Percentiles rank a stretch among this genome's conserved stretches.
Evolutionary conservation across 2,113 vertebrate species (phyloP).

Genomic region (Corythornis cristatus): DNA sequence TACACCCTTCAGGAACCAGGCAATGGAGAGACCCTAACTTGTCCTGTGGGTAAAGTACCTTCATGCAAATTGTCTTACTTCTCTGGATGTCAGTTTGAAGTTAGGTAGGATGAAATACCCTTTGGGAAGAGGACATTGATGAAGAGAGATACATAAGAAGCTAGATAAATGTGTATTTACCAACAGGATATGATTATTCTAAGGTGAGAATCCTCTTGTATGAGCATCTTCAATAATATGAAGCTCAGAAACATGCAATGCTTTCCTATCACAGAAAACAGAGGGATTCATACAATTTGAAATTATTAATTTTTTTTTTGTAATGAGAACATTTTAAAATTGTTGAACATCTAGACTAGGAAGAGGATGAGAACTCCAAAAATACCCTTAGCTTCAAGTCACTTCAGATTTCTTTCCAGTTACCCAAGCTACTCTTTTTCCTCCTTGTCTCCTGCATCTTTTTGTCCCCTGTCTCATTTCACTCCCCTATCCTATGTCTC

Average conservation of each 20-base stretch:
- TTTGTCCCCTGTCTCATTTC: background rate
- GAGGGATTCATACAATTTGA: background rate
- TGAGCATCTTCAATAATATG: background rate
- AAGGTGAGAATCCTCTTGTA: background rate
- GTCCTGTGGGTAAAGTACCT: background rate
- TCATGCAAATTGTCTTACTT: background rate
- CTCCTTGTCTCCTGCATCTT: background rate
- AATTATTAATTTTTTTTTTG: fast-evolving
- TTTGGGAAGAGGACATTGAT: background rate
- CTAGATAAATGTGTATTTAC: background rate
- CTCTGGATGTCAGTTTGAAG: background rate
- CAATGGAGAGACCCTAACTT: background rate
- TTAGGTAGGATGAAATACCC: background rate
- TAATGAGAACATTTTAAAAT: background rate
- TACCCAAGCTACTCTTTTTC: background rate
- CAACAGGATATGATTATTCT: background rate
- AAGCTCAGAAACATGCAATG: background rate
- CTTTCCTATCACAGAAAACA: background rate
- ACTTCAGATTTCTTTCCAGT: background rate
- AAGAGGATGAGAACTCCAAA: background rate
- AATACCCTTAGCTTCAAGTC: background rate
- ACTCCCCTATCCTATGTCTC: fast-evolving
- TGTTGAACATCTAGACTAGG: background rate
- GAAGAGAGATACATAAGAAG: background rate
- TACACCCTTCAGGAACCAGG: background rate